Evolutionary conservation across 2,888 invertebrate species (phyloP).

Genomic region (Pseudococcus longispinus): DNA sequence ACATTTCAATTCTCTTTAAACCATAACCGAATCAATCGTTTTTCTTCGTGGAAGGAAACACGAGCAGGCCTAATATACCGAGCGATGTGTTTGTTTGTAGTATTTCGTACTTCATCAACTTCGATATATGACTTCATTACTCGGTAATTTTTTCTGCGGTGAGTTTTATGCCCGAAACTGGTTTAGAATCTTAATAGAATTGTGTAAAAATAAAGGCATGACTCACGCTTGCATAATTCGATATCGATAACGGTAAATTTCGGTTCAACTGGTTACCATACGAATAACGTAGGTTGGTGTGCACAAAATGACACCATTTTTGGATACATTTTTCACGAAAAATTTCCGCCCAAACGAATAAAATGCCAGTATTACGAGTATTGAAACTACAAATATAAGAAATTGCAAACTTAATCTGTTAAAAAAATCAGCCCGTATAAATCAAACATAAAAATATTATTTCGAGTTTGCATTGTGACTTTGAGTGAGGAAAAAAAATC

Average conservation of each 20-base stretch:
- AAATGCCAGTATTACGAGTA: no score
- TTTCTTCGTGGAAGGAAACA: no score
- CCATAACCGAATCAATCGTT: no score
- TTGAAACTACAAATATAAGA: no score
- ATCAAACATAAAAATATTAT: background rate
- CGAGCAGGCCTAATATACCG: no score
- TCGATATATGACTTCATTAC: background rate
- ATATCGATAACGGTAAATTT: conserved; percentile 10
- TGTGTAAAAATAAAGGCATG: background rate
- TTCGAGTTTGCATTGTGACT: background rate
- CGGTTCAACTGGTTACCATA: background rate
- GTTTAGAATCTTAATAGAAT: conserved; percentile 8
- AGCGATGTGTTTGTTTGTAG: background rate
- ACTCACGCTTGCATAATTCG: background rate
- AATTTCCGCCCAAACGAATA: background rate
- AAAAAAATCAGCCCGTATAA: background rate
- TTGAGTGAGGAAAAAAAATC: background rate
- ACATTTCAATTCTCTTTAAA: no score
- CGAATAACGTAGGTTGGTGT: background rate
- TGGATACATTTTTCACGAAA: background rate
- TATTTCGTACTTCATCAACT: background rate
- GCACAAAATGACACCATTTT: background rate
- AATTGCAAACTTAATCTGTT: background rate
- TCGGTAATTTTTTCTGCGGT: background rate
- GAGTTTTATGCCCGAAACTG: background rate